Evolutionary conservation across 2,888 invertebrate species (phyloP), one percentile per base, ranked within the genome.

Genomic region (Phengaris alcon): DNA sequence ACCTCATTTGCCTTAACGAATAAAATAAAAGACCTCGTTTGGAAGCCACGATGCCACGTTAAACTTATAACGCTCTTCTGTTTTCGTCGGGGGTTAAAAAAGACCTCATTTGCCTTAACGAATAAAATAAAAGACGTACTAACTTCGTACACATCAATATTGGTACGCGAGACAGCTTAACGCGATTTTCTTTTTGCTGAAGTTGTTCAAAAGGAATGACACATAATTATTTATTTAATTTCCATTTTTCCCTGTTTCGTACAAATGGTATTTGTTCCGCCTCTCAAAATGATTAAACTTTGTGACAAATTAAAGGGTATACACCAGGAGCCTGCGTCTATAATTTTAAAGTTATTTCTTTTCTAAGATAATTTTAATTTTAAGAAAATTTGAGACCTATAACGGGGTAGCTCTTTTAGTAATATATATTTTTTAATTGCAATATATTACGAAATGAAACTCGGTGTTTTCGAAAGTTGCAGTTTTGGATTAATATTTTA

Each of bases 211-310:
- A 69, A 48, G 48, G 46, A 69, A 69, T 69, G 69, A 48, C 46
- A 69, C 48, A 48, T 69, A 69, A 69, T 69, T 69, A 69, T 69
- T 69, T 69, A 69, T 69, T 69, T 69, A 69, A 48, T 48, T 69
- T 10, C 48, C 69, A 48, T 69, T 69, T 69, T 48, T 64, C 35
- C 6, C 69, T 48, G n/a, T 69, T 69, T 48, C 48, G n/a, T 69
- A 48, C 69, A 69, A 48, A 48, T 48, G 69, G n/a, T 15, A 69
- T 69, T 69, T 48, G 15, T 48, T 3, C 48, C 48, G 48, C 69
- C 48, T 69, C 48, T 48, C 69, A 10, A 69, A 69, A 69, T 22
- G 69, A 69, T 48, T 64, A 64, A 64, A 44, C 46, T 69, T 69
- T 69, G 46, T 48, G 69, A 64, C 69, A 69, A 69, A 69, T 69